Conservation (phyloP, 1,140 invertebrate species). For the Hylaeus volcanicus region DNA sequence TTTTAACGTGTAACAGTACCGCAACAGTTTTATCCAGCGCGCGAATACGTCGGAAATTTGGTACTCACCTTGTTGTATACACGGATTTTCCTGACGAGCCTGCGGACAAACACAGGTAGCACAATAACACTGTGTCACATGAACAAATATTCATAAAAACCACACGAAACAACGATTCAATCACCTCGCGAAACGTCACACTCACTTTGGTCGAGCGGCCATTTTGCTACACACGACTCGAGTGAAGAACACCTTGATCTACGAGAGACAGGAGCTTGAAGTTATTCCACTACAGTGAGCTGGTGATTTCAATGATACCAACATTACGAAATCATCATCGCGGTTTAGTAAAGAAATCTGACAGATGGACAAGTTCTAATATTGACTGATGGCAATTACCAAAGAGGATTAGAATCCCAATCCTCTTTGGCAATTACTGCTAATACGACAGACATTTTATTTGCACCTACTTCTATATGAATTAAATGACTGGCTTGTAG, state of each 20-base stretch:
- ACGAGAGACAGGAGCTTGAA: conserved; percentile 37
- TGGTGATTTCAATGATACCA: conserved; percentile 26
- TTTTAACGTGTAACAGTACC: conserved; percentile 33
- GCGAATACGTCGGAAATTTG: conserved; percentile 35
- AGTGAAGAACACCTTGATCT: conserved; percentile 54
- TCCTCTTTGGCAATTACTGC: no score
- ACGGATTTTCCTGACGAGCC: conserved; percentile 26
- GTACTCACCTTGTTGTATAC: conserved; percentile 32
- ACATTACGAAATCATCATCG: not conserved
- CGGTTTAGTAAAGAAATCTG: not conserved
- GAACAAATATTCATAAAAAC: conserved; percentile 60
- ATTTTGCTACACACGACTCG: conserved; percentile 65
- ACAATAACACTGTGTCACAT: conserved; percentile 54
- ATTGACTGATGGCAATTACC: not conserved
- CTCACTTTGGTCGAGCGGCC: conserved; percentile 63
- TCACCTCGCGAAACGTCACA: conserved; percentile 68
- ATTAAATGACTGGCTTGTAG: no score
- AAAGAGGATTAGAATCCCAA: no score
- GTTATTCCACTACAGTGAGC: conserved; percentile 19
- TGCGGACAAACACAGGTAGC: conserved; percentile 36
- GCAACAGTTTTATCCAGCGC: conserved; percentile 50
- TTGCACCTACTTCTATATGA: no score
- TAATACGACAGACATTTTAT: no score
- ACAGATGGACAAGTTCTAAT: not conserved
- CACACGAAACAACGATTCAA: conserved; percentile 55